Evolutionary conservation across 2,888 invertebrate species (phyloP), one percentile per base, ranked within the genome.

Genomic region (Netelia melanura): DNA sequence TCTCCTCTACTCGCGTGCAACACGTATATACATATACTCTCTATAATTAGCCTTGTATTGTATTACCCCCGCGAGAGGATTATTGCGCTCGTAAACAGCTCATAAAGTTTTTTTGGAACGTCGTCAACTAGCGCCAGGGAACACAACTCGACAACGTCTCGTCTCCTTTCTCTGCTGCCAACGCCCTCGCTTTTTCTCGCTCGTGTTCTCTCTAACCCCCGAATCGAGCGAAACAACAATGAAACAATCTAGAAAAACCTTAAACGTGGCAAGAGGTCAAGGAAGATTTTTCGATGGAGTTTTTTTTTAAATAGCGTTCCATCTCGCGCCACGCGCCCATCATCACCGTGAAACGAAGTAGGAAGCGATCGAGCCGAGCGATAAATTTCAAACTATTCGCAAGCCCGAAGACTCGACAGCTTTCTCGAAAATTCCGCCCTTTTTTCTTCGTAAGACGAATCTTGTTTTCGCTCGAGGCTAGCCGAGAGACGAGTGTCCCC

Each of bases 11-110:
- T 48, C 48, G 3, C 14, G 14, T 48, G 48, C 88, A 88, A 88
- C 89, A 88, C 61, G 62, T 56, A 72, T 64, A 17, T 58, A 71
- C 30, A 25, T 52, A 43, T 8, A 90, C 86, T 44, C 89, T 91
- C 93, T 93, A 92, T 92, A 92, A 92, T 93, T 93, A 93, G 91
- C 90, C 89, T 25, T 87, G 91, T 90, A 92, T 93, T 93, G 92
- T 92, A 91, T 92, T 92, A 92, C 91, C 89, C 90, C 86, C 89
- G 88, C 88, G 90, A 88, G 14, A 48, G 89, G 91, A 92, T 92
- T 92, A 91, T 90, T 90, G 89, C 89, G 90, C 91, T 90, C 90
- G 88, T 91, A 91, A 91, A 91, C 89, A 87, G 90, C 88, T 91
- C 91, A 90, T 91, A 91, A 92, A 92, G 86, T 88, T 90, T 90